Percentiles rank a stretch among this genome's conserved stretches.
Conservation (phyloP, 2,888 invertebrate species). For the Xestia rhomboidea region DNA sequence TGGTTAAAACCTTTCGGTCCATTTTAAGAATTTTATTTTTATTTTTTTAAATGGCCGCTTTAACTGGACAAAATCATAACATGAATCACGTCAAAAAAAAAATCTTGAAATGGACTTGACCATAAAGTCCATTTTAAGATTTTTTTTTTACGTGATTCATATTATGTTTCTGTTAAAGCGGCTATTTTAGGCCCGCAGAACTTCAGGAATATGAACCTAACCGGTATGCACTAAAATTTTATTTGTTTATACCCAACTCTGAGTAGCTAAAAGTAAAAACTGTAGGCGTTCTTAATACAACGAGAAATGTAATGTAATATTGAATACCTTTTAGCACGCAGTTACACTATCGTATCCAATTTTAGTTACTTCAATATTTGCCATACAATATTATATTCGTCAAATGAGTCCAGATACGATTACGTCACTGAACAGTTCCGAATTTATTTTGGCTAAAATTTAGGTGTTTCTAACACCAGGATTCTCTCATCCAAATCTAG, state of each 20-base stretch:
- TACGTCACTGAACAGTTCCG: conserved; percentile 79
- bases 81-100: no score
- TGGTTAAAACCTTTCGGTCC: no score
- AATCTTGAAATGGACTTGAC: no score
- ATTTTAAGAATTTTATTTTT: no score
- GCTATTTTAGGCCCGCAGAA: no score
- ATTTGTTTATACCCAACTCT: neutral
- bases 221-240: neutral
- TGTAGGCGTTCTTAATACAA: neutral
- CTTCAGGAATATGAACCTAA: neutral
- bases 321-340: conserved; percentile 43
- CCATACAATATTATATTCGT: conserved; percentile 70
- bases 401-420: conserved; percentile 80
- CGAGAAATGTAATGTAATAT: conserved; percentile 3
- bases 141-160: no score
- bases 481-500: conserved; percentile 74
- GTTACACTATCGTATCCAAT: conserved; percentile 61
- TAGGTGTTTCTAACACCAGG: conserved; percentile 80
- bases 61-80: no score
- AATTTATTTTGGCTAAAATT: conserved; percentile 88
- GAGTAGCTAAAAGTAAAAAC: neutral
- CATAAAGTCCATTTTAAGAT: no score
- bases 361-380: conserved; percentile 68
- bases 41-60: no score
- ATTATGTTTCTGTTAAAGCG: no score